Conservation (phyloP, 2,797 vertebrate genomes). For the Sus cebifrons region DNA sequence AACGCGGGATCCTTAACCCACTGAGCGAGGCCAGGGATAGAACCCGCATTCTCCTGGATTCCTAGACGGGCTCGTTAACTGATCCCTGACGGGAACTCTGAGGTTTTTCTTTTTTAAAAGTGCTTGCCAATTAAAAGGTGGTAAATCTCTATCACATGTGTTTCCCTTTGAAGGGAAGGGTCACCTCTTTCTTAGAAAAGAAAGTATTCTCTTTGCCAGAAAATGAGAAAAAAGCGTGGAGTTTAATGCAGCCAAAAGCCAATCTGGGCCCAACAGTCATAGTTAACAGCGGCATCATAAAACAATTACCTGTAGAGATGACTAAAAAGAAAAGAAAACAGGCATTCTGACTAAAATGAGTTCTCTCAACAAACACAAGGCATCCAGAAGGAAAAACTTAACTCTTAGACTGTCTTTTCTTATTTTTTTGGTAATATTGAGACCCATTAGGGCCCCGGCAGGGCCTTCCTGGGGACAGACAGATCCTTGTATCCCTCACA, state of each 20-base stretch:
- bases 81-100: no score
- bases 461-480: background rate
- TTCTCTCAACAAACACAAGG: background rate
- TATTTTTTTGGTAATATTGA: background rate
- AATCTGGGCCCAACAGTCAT: background rate
- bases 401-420: background rate
- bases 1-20: no score
- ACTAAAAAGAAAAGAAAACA: background rate
- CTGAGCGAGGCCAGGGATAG: no score
- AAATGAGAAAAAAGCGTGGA: background rate
- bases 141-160: background rate
- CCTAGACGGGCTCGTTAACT: no score
- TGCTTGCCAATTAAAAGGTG: conserved; percentile 45
- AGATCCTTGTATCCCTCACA: background rate
- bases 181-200: conserved; percentile 12
- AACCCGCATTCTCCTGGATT: no score
- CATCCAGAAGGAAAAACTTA: background rate
- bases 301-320: background rate
- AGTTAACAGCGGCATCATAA: background rate
- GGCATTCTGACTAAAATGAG: background rate
- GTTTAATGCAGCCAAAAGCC: background rate
- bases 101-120: background rate
- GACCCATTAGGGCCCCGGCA: background rate
- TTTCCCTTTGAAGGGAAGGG: conserved; percentile 18
- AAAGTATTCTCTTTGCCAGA: conserved; percentile 40